A percentile compares a stretch with the other conserved stretches of the same genome.
Conservation (phyloP, 2,113 vertebrate species). For the Ptyas mucosa region DNA sequence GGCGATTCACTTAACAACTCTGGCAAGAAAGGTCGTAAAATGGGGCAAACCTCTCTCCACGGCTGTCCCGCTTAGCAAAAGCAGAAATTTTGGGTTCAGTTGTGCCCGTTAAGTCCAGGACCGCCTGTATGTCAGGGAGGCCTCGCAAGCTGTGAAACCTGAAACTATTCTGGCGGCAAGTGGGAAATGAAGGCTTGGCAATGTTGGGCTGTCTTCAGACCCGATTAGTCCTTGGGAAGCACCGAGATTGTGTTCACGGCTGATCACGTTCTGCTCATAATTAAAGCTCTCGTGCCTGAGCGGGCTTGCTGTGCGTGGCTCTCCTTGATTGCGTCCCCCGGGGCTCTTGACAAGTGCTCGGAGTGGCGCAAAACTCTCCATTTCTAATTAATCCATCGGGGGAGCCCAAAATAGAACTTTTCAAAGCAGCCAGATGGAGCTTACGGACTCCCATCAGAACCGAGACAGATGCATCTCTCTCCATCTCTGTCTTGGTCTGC, state of each 20-base stretch:
- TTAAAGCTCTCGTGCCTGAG: conserved; percentile 71
- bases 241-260: neutral
- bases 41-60: too few species aligned
- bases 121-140: neutral
- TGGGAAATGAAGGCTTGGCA: too few species aligned
- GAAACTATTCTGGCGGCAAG: neutral
- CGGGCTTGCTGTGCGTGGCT: conserved; percentile 50
- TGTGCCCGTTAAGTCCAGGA: too few species aligned
- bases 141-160: accelerated
- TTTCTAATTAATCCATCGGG: conserved; percentile 87
- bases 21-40: too few species aligned
- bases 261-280: conserved; percentile 62
- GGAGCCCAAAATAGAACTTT: conserved; percentile 32
- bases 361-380: conserved; percentile 69
- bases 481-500: neutral
- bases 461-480: neutral
- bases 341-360: conserved; percentile 65
- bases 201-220: neutral
- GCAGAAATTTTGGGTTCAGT: too few species aligned
- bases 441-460: conserved; percentile 37
- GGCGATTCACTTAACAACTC: too few species aligned
- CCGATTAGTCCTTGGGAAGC: neutral
- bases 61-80: too few species aligned
- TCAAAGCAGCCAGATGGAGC: conserved; percentile 14
- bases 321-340: conserved; percentile 81